phyloP scores from a whole-genome alignment of 2,113 vertebrate genomes.

The Chionomys nivalis region DNA sequence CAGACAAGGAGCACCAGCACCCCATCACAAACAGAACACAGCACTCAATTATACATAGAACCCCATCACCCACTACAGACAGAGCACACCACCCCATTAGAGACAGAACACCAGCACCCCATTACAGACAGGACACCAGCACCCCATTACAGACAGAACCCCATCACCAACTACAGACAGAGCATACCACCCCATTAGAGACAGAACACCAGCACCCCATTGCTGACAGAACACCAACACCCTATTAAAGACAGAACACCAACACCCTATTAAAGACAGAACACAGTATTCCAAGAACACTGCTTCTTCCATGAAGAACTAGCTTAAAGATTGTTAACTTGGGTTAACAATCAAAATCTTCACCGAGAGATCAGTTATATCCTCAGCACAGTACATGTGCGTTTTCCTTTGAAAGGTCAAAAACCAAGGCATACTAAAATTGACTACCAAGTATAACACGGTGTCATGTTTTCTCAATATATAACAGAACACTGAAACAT shows the following conservation, averaged over 20 bases:
- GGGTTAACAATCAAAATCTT: conserved; percentile 27
- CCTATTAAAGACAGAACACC: no score
- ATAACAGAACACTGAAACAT: not conserved
- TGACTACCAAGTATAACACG: not conserved
- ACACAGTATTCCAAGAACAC: not conserved
- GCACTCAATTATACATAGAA: not conserved
- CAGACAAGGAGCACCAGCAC: not conserved
- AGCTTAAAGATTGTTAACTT: not conserved
- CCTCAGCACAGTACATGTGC: not conserved
- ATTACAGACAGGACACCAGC: not conserved
- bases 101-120: not conserved
- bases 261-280: not conserved
- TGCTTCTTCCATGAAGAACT: not conserved
- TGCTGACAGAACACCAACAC: not conserved
- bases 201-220: not conserved
- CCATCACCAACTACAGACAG: no score
- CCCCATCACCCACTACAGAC: no score
- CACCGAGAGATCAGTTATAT: not conserved
- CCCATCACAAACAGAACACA: not conserved
- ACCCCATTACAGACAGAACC: not conserved
- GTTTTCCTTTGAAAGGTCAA: not conserved
- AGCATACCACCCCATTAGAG: not conserved
- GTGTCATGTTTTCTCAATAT: not conserved
- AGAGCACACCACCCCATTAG: no score
- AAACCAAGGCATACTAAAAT: not conserved